Evolutionary conservation across 2,797 vertebrate species (phyloP).

Genomic region (Crenichthys baileyi): DNA sequence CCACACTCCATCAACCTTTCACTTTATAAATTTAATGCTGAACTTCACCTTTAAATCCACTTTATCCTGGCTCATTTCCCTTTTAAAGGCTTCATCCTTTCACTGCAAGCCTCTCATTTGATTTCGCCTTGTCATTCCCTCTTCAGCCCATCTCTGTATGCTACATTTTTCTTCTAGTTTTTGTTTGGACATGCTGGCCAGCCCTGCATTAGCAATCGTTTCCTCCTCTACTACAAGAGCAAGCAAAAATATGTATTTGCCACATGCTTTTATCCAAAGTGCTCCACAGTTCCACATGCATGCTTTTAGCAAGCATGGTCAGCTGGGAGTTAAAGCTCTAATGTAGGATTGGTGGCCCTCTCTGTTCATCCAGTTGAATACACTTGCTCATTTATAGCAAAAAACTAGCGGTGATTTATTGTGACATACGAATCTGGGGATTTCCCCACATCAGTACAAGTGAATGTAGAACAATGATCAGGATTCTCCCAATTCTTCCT

Average conservation of each 20-base stretch:
- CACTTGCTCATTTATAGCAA: background rate
- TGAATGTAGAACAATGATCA: background rate
- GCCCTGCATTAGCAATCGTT: constrained; percentile 33
- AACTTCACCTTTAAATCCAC: constrained; percentile 23
- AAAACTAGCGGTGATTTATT: constrained; percentile 7
- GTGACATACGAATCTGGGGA: background rate
- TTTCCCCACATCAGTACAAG: constrained; percentile 2
- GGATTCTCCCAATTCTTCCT: constrained; percentile 4
- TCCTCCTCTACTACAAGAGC: constrained; percentile 34
- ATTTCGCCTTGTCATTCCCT: constrained; percentile 45
- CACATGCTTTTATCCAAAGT: constrained; percentile 66
- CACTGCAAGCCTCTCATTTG: constrained; percentile 33
- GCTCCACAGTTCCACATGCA: constrained; percentile 33
- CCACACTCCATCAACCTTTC: constrained; percentile 18
- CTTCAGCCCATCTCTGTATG: constrained; percentile 36
- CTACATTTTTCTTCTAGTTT: constrained; percentile 10
- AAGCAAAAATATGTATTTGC: constrained; percentile 55
- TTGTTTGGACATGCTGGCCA: constrained; percentile 21
- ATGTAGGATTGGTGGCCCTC: constrained; percentile 11
- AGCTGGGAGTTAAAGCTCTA: constrained; percentile 34
- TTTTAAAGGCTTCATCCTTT: constrained; percentile 45
- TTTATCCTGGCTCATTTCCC: constrained; percentile 33
- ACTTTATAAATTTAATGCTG: constrained; percentile 26
- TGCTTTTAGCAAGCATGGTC: constrained; percentile 35
- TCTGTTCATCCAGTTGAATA: constrained; percentile 5